Base-by-base conservation (phyloP, 2,113 vertebrate genomes). In the Cavia aperea region DNA sequence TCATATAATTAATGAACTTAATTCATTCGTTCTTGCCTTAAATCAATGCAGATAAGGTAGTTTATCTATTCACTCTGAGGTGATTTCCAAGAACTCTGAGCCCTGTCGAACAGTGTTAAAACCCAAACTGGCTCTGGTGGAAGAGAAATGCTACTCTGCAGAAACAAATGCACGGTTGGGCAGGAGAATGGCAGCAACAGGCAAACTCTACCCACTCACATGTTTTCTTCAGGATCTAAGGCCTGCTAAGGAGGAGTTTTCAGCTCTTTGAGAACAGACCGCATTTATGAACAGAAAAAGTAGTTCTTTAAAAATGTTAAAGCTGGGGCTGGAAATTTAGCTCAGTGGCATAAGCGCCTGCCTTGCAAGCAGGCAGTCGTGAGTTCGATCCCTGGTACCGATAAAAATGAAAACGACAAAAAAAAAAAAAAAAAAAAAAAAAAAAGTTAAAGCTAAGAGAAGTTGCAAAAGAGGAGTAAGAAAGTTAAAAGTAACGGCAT, bases 1-100 rank as follows among this genome's bases (percentile, higher is more conserved):
- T 7, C 83, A 96, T n/a, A 70, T 62, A 43, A 72, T 86, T 86
- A 86, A 68, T 36, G 46, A 51, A 60, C 87, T 81, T 72, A 70
- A 72, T 82, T 60, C 33, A 79, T 68, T 90, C 39, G 72, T 92
- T 94, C 66, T 95, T 95, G 39, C 58, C 82, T 95, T 91, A 92
- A 91, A 91, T 49, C 78, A 93, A 2, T 87, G 54, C 46, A 66
- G 81, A 51, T 51, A 84, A 21, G 36, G 43, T 39, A 78, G 21
- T n/a, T 92, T 81, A 85, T 70, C 63, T 23, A 68, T 83, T 26
- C 21, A 26, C 70, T 51, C 77, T 84, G 23, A 93, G 66, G 78
- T 63, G 49, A 87, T 86, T 92, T 58, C 31, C 56, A 86, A 88
- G 78, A 88, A 78, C 86, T 60, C 36, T 51, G 70, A 78, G 51